These are phyloP conservation scores for Chauna torquata DNA, from an alignment of 2,113 vertebrate species.

Conservation along the genomic window DNA sequence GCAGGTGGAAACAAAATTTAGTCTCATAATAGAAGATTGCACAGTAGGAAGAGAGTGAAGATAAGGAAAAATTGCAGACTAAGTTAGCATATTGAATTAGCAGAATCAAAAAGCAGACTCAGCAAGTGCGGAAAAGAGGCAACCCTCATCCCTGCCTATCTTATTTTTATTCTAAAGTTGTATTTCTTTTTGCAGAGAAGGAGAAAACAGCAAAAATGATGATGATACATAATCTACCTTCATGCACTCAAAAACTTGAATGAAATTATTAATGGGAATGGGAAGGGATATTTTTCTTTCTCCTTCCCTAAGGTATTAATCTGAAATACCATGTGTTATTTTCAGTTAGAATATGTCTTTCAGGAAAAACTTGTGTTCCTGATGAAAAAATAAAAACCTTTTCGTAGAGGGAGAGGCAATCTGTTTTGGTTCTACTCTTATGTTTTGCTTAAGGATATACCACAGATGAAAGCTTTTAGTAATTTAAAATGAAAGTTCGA, in stretches of 20 bases:
- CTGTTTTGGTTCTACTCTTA: not conserved
- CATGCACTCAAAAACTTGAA: not conserved
- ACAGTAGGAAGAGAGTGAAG: not conserved
- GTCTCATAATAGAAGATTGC: fast-evolving
- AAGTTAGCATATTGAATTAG: not conserved
- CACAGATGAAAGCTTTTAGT: not conserved
- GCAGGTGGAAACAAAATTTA: not conserved
- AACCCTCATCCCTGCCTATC: not conserved
- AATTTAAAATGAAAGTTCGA: not conserved
- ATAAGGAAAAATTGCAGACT: not conserved
- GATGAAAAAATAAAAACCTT: not conserved
- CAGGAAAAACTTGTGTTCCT: not conserved
- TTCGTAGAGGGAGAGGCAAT: not conserved
- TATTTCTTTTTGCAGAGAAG: not conserved
- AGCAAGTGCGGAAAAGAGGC: not conserved
- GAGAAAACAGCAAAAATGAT: not conserved
- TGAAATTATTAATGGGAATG: not conserved
- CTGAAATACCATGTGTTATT: not conserved
- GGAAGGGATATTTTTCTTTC: not conserved
- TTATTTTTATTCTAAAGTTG: not conserved
- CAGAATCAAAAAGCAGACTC: not conserved
- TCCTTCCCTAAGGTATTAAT: not conserved
- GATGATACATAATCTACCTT: not conserved
- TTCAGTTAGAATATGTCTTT: not conserved
- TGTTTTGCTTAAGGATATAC: not conserved